These are phyloP conservation scores for Gryllus longicercus DNA, from an alignment of 2,888 invertebrate species.

Conservation along the genomic window DNA sequence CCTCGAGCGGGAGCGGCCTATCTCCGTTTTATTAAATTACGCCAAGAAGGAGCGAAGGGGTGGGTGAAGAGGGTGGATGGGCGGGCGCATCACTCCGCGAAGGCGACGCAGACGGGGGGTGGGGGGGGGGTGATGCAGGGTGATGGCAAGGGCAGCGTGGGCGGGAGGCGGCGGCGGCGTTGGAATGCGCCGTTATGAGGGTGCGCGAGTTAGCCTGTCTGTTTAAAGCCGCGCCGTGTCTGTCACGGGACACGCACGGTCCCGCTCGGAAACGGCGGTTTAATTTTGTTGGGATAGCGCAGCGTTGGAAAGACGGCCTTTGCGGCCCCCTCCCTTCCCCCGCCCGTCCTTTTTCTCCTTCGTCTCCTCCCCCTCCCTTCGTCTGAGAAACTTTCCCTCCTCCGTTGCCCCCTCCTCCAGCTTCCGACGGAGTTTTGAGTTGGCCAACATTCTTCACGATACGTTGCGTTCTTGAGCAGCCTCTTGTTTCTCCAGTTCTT, in stretches of 20 bases:
- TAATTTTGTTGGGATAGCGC: slow-evolving; percentile 10
- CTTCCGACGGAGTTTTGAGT: slow-evolving; percentile 7
- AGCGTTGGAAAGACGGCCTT: background rate
- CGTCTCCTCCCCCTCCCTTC: background rate
- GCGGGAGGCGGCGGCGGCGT: background rate
- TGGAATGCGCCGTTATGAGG: slow-evolving; percentile 3
- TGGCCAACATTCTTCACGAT: slow-evolving; percentile 17
- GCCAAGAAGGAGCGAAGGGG: too few relatives aligned
- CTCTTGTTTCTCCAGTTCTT: slow-evolving; percentile 17
- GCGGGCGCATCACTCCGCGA: too few relatives aligned
- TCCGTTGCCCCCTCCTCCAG: background rate
- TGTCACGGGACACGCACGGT: slow-evolving; percentile 1
- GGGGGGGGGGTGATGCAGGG: too few relatives aligned
- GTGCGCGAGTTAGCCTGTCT: slow-evolving; percentile 2
- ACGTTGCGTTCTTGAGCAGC: background rate
- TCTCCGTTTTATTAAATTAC: too few relatives aligned
- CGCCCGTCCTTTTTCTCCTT: background rate
- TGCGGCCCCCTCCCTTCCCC: background rate
- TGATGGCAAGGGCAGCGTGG: background rate
- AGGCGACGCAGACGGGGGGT: too few relatives aligned
- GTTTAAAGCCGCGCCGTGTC: slow-evolving; percentile 4
- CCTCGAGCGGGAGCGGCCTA: too few relatives aligned
- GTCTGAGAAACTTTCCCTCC: background rate
- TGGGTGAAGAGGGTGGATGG: too few relatives aligned
- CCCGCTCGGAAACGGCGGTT: background rate